Evolutionary conservation across 2,113 vertebrate genomes (phyloP).

Genomic region (Pardalotus punctatus): DNA sequence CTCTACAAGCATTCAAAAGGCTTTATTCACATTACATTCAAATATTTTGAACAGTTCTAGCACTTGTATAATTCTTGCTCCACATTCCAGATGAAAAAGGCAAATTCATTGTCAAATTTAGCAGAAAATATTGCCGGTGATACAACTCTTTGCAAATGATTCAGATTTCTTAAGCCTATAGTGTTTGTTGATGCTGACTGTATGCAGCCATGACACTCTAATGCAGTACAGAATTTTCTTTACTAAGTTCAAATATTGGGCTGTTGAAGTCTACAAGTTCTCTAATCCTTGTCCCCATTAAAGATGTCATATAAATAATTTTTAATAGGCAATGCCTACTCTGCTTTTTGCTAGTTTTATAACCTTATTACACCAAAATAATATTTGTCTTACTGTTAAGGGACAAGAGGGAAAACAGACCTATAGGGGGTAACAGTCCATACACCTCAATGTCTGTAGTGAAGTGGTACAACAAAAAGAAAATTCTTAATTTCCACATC

Average conservation of each 20-base stretch:
- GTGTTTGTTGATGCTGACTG: background rate
- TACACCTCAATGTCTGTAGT: background rate
- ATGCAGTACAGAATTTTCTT: background rate
- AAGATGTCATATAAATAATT: background rate
- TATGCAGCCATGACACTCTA: background rate
- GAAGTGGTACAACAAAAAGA: background rate
- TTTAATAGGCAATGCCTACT: background rate
- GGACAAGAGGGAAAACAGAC: background rate
- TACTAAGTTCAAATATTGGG: background rate
- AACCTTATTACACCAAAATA: background rate
- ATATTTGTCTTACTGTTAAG: background rate
- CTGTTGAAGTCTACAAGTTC: background rate
- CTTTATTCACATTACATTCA: background rate
- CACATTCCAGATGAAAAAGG: background rate
- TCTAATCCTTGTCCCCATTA: background rate
- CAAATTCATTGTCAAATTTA: background rate
- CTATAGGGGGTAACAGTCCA: background rate
- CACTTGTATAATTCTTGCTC: background rate
- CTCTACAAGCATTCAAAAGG: background rate
- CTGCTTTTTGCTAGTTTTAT: background rate
- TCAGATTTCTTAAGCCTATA: background rate
- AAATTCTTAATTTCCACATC: background rate
- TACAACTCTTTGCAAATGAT: background rate
- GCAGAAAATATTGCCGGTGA: background rate
- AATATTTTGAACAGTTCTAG: background rate